Evolutionary conservation across 2,888 invertebrate species (phyloP).

Genomic region (Eupithecia pulchellata): DNA sequence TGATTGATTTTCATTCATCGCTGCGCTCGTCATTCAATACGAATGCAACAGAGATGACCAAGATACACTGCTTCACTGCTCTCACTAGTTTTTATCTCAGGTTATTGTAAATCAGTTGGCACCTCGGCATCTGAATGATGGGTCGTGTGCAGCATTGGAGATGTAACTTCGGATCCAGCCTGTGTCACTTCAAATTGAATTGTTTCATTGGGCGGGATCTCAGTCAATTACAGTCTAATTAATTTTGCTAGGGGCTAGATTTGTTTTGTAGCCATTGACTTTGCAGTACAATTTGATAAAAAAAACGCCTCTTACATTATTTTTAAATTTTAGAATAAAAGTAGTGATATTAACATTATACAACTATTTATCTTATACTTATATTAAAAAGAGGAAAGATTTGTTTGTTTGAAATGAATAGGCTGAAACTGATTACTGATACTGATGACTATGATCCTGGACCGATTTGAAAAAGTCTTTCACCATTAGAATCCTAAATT

Average conservation of each 20-base stretch:
- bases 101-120: slow-evolving; percentile 69
- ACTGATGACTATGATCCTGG: too few relatives aligned
- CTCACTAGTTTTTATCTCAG: background rate
- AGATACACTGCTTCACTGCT: background rate
- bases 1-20: slow-evolving; percentile 1
- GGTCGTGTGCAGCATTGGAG: slow-evolving; percentile 56
- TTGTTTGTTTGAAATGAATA: too few relatives aligned
- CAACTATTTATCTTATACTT: too few relatives aligned
- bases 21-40: slow-evolving; percentile 3
- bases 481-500: too few relatives aligned
- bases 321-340: too few relatives aligned
- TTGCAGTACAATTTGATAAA: background rate
- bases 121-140: slow-evolving; percentile 54
- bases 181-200: background rate
- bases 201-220: background rate
- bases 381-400: too few relatives aligned
- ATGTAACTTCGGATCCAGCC: background rate
- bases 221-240: background rate
- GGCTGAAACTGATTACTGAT: too few relatives aligned
- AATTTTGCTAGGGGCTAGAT: background rate
- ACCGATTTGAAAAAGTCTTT: too few relatives aligned
- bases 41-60: background rate
- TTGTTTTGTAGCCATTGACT: background rate
- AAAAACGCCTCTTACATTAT: too few relatives aligned
- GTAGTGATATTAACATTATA: too few relatives aligned